Base-by-base conservation (phyloP, 2,113 vertebrate species). In the Jaculus jaculus region DNA sequence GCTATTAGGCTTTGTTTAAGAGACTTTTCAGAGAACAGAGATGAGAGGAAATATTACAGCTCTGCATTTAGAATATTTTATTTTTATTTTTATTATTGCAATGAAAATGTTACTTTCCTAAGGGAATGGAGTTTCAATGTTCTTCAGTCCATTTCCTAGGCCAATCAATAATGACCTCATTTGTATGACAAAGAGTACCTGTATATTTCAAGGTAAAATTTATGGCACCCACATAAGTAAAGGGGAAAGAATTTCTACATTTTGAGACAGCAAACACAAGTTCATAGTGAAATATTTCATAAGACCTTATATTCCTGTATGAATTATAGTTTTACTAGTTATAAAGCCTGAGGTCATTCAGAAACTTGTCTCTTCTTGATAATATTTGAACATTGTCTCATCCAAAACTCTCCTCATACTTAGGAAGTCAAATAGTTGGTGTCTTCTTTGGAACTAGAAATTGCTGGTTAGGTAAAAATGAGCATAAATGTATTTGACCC, bases 341-440 rank as follows among this genome's bases (percentile, higher is more conserved):
- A 97, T 96, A 97, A 97, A 97, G 47, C 94, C 96, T 96, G 83
- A 54, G 71, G 96, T 97, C 91, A 96, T 42, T 94, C 91, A 97
- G 96, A 94, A 97, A 95, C 95, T 72, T 96, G 87, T 95, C 94
- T 97, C 87, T 94, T 93, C 84, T 95, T 89, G 93, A 94, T 97
- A 97, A 97, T 87, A 93, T 97, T 97, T 97, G 93, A 97, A 97
- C 97, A 96, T 96, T 77, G 92, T 94, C 90, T 97, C 85, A 87
- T 93, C 34, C 82, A 47, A 72, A 97, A 97, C 95, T 97, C 95
- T 97, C 89, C 87, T 96, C 91, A 92, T 97, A 97, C 92, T 96
- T 92, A 93, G 84, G 96, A 97, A 96, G 96, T 98, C 95, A 98
- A 95, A 94, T 85, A 96, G 88, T 89, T 95, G 89, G 58, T 95